phyloP scores from a whole-genome alignment of 2,797 vertebrate species.

The Semaprochilodus insignis region DNA sequence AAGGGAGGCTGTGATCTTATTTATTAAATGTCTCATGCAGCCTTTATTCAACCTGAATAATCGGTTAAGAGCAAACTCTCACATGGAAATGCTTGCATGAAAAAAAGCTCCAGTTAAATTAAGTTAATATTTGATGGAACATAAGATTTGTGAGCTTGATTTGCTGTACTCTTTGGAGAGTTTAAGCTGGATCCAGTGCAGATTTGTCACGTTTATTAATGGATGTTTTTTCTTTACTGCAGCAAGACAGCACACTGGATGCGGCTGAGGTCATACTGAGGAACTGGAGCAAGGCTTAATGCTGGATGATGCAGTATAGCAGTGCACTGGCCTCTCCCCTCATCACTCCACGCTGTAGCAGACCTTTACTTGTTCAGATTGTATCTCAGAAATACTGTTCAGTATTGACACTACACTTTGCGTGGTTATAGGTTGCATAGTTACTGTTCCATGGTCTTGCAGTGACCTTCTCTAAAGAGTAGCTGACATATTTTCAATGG shows the following conservation, averaged over 20 bases:
- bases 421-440: no score
- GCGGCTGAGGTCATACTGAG: conserved; percentile 89
- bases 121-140: no score
- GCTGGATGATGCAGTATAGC: not conserved
- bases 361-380: no score
- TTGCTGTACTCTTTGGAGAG: not conserved
- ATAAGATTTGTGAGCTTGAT: no score
- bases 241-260: conserved; percentile 92
- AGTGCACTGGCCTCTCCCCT: not conserved
- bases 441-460: no score
- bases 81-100: not conserved
- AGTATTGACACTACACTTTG: no score
- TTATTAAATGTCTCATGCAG: not conserved
- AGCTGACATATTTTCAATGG: no score
- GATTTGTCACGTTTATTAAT: not conserved
- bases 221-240: conserved; percentile 49
- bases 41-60: not conserved
- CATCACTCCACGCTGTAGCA: not conserved
- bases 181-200: not conserved
- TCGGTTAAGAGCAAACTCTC: not conserved
- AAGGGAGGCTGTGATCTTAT: not conserved
- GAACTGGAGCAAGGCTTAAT: conserved; percentile 82
- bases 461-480: no score
- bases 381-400: no score
- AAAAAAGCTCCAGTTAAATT: not conserved